These are phyloP conservation scores for Terrapene triunguis DNA, from an alignment of 2,113 vertebrate species.

Conservation along the genomic window DNA sequence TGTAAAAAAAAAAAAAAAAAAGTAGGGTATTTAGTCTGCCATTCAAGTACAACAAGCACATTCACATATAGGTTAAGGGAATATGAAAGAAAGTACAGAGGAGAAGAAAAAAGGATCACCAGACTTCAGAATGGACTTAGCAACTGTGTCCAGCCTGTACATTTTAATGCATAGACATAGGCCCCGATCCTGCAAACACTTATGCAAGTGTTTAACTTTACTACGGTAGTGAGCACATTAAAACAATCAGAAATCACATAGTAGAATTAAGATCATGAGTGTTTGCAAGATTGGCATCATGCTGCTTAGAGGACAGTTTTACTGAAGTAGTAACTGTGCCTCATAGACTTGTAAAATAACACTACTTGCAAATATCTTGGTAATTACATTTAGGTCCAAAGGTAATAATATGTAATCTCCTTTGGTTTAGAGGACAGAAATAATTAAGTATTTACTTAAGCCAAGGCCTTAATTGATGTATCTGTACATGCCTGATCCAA, in stretches of 20 bases:
- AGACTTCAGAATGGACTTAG: background rate
- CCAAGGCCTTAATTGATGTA: background rate
- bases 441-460: background rate
- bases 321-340: background rate
- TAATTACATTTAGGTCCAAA: background rate
- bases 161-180: background rate
- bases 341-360: background rate
- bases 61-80: too few relatives aligned
- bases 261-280: background rate
- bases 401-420: background rate
- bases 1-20: too few relatives aligned
- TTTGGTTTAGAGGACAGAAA: background rate
- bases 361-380: background rate
- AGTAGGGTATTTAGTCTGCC: too few relatives aligned
- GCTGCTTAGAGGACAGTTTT: background rate
- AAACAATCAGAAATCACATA: background rate
- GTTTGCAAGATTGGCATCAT: background rate
- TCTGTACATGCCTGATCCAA: background rate
- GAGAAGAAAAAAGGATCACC: too few relatives aligned
- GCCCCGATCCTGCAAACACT: background rate
- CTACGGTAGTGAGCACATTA: background rate
- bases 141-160: background rate
- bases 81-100: too few relatives aligned
- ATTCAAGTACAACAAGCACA: too few relatives aligned
- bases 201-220: background rate